Evolutionary conservation across 2,888 invertebrate genomes (phyloP).

Genomic region (Tipula confusa): DNA sequence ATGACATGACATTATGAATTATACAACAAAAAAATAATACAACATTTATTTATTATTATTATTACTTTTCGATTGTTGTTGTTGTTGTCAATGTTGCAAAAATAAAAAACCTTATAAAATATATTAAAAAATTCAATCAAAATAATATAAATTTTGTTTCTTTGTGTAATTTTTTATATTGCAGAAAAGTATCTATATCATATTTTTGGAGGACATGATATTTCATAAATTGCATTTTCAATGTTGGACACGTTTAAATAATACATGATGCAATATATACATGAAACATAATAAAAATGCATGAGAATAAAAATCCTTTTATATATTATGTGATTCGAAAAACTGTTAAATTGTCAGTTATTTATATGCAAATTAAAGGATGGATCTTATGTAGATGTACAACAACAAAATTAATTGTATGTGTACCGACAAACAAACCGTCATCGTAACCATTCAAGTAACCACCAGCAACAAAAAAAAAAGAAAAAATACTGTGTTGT

Average conservation of each 20-base stretch:
- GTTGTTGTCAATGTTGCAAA: background rate
- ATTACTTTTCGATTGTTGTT: background rate
- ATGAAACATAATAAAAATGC: no score
- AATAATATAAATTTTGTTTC: background rate
- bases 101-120: background rate
- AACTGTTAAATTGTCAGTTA: background rate
- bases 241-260: background rate
- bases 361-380: background rate
- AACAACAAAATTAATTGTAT: background rate
- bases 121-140: background rate
- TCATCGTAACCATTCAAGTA: background rate
- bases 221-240: background rate
- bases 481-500: no score
- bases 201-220: background rate
- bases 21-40: background rate
- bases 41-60: background rate
- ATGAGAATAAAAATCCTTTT: background rate
- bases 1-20: slow-evolving; percentile 20
- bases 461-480: background rate
- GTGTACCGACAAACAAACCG: background rate
- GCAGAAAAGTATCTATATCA: background rate
- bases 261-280: background rate
- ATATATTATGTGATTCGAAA: background rate
- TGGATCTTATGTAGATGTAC: background rate
- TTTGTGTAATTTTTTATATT: background rate